These are phyloP conservation scores for Echinometra lucunter DNA, from an alignment of 53 echinoderm and acorn worm genomes.

Conservation along the genomic window DNA sequence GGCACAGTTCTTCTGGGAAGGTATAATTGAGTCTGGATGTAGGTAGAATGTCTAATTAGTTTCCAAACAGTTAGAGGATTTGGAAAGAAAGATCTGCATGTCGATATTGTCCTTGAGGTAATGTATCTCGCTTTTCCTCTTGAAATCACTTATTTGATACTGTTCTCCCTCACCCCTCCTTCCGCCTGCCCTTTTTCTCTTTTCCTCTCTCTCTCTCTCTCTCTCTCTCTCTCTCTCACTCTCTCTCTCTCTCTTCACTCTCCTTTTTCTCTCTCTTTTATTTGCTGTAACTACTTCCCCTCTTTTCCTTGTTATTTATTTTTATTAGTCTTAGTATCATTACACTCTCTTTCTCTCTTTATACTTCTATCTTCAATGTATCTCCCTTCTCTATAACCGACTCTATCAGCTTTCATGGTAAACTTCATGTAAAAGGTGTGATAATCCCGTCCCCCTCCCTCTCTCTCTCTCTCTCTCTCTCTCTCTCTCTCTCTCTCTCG, in stretches of 20 bases:
- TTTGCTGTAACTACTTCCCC: too few species aligned
- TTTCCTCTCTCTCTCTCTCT: not conserved
- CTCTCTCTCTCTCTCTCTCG: not conserved
- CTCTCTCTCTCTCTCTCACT: not conserved
- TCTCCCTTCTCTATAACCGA: too few species aligned
- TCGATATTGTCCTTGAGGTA: not conserved
- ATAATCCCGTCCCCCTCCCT: too few species aligned
- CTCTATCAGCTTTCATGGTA: too few species aligned
- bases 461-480: too few species aligned
- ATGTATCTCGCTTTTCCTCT: not conserved
- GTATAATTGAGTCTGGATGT: not conserved
- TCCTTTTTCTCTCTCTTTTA: too few species aligned
- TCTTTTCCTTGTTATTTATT: too few species aligned
- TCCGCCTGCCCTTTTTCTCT: not conserved
- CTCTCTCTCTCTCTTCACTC: not conserved
- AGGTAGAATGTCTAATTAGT: not conserved
- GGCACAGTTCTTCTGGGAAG: not conserved
- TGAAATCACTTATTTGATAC: not conserved
- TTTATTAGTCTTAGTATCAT: too few species aligned
- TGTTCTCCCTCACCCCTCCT: not conserved
- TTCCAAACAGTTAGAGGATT: not conserved
- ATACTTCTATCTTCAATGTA: too few species aligned
- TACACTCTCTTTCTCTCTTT: too few species aligned
- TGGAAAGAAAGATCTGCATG: not conserved
- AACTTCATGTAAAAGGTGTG: too few species aligned